Conservation (phyloP, 2,888 invertebrate species). For the Synanthedon andrenaeformis region DNA sequence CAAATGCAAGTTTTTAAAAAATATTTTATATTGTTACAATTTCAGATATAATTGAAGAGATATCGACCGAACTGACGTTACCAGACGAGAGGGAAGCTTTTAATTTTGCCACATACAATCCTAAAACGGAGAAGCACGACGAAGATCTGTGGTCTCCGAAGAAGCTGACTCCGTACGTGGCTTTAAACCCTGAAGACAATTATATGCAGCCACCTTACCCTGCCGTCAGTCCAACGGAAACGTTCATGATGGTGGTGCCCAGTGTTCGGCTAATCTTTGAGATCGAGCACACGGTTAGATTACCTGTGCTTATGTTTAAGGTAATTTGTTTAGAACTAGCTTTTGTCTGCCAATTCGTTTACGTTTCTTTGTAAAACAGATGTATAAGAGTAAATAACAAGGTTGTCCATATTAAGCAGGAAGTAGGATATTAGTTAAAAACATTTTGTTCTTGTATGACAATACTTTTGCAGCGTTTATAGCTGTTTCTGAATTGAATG, state of each 20-base stretch:
- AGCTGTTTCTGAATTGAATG: too few species aligned
- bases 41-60: constrained; percentile 63
- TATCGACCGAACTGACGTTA: constrained; percentile 44
- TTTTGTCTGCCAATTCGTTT: too few species aligned
- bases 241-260: constrained; percentile 62
- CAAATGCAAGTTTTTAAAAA: too few species aligned
- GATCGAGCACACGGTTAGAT: constrained; percentile 60
- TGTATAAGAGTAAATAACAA: too few species aligned
- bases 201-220: constrained; percentile 51
- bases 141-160: constrained; percentile 81
- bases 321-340: constrained; percentile 14
- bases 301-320: constrained; percentile 50
- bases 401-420: too few species aligned
- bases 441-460: too few species aligned
- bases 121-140: constrained; percentile 44
- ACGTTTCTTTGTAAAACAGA: not conserved
- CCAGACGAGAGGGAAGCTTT: constrained; percentile 63
- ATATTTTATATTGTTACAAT: too few species aligned
- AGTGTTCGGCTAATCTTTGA: constrained; percentile 75
- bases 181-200: constrained; percentile 33
- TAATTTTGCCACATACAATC: constrained; percentile 52
- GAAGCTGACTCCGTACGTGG: constrained; percentile 61
- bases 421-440: too few species aligned
- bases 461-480: too few species aligned
- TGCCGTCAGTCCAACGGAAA: constrained; percentile 53